Conservation (phyloP, 2,113 vertebrate species). For the Paradoxurus hermaphroditus region DNA sequence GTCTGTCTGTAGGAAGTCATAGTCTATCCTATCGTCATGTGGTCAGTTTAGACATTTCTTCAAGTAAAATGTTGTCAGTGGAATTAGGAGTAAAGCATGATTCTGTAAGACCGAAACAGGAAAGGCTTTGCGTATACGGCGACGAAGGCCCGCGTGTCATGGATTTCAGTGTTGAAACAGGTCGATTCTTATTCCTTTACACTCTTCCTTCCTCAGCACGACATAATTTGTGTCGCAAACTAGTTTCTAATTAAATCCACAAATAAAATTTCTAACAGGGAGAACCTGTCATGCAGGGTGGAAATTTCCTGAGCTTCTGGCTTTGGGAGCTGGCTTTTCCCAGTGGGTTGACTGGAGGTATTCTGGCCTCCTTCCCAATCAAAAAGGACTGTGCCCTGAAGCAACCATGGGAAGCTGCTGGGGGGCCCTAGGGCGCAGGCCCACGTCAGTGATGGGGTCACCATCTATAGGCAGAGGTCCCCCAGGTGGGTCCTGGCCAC, state of each 20-base stretch:
- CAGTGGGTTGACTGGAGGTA: not conserved
- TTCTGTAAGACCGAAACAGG: not conserved
- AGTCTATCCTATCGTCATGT: not conserved
- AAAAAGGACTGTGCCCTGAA: rapidly evolving
- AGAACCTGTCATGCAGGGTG: not conserved
- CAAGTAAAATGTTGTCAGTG: not conserved
- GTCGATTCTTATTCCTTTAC: not conserved
- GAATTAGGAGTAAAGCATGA: not conserved
- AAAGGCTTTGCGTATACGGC: not conserved
- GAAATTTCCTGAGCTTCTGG: not conserved
- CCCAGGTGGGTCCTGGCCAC: not conserved
- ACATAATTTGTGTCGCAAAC: not conserved
- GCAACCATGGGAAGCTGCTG: rapidly evolving
- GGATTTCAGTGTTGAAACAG: not conserved
- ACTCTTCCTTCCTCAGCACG: not conserved
- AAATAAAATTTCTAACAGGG: not conserved
- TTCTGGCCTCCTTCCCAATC: not conserved
- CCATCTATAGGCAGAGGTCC: rapidly evolving
- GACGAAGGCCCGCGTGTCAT: not conserved
- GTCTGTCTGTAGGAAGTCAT: not conserved
- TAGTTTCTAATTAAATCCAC: slow-evolving; percentile 28
- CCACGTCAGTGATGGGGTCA: not conserved
- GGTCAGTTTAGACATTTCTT: slow-evolving; percentile 25
- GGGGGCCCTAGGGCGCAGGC: rapidly evolving
- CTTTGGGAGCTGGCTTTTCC: not conserved